Evolutionary conservation across 2,113 vertebrate genomes (phyloP).

Genomic region (Lethenteron reissneri): DNA sequence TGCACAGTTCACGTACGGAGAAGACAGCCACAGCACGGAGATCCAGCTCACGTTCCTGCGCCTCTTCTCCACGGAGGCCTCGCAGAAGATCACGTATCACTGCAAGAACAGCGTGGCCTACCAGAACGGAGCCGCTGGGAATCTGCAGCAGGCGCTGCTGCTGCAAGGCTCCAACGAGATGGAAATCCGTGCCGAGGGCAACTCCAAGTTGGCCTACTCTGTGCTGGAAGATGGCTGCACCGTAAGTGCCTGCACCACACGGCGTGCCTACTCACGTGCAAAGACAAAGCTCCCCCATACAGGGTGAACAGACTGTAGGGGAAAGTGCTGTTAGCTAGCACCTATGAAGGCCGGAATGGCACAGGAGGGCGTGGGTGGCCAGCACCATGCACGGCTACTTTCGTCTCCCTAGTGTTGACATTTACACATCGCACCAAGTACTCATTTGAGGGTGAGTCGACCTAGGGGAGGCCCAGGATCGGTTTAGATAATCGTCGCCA

Average conservation of each 20-base stretch:
- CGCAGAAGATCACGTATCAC: slow-evolving; percentile 6
- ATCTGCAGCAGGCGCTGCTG: slow-evolving; percentile 2
- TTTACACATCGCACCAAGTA: not conserved
- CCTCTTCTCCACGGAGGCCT: not conserved
- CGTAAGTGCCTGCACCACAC: not conserved
- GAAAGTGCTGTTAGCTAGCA: not conserved
- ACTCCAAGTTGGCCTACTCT: slow-evolving; percentile 3
- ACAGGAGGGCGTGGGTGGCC: not conserved
- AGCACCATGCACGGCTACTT: not conserved
- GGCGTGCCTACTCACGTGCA: no score
- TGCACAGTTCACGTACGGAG: slow-evolving; percentile 5
- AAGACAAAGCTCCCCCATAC: not conserved
- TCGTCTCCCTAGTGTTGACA: not conserved
- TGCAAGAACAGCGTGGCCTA: slow-evolving; percentile 3
- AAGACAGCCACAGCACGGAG: not conserved
- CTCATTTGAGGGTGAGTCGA: no score
- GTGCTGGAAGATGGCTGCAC: not conserved
- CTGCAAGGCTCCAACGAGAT: slow-evolving; percentile 5
- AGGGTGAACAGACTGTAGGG: not conserved
- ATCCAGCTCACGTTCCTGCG: slow-evolving; percentile 5
- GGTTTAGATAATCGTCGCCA: no score
- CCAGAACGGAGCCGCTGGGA: not conserved
- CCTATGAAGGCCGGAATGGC: not conserved
- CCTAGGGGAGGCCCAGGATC: no score
- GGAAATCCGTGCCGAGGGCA: slow-evolving; percentile 5